phyloP scores from a whole-genome alignment of 2,113 vertebrate species.

The Plecotus auritus region DNA sequence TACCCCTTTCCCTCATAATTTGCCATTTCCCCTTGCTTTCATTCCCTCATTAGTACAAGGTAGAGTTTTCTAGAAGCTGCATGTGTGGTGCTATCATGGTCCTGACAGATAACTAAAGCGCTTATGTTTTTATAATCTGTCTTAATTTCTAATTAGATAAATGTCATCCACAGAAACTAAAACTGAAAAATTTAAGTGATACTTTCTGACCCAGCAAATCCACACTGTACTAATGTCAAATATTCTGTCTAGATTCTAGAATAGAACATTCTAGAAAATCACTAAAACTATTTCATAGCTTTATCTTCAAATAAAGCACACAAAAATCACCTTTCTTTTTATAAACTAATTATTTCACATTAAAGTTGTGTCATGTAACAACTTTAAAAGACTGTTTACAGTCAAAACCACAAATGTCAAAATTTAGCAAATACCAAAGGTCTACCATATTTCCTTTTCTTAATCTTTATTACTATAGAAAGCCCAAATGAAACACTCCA shows the following conservation, averaged over 20 bases:
- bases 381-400: not conserved
- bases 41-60: not conserved
- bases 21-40: not conserved
- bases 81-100: not conserved
- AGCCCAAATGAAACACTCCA: not conserved
- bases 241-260: constrained; percentile 18
- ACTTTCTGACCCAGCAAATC: not conserved
- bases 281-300: not conserved
- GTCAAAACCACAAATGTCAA: constrained; percentile 1
- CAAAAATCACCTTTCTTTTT: not conserved
- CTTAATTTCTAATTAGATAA: constrained; percentile 28
- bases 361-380: not conserved
- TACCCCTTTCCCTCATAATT: not conserved
- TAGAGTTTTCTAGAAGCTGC: not conserved
- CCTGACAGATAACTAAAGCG: not conserved
- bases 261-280: constrained; percentile 16
- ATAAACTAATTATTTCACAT: not conserved
- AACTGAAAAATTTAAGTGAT: not conserved
- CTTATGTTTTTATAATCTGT: not conserved
- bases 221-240: not conserved
- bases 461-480: not conserved
- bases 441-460: not conserved
- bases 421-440: not conserved
- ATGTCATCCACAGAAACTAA: not conserved
- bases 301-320: not conserved